phyloP scores from a whole-genome alignment of 2,113 vertebrate species.

The Delphinus delphis region DNA sequence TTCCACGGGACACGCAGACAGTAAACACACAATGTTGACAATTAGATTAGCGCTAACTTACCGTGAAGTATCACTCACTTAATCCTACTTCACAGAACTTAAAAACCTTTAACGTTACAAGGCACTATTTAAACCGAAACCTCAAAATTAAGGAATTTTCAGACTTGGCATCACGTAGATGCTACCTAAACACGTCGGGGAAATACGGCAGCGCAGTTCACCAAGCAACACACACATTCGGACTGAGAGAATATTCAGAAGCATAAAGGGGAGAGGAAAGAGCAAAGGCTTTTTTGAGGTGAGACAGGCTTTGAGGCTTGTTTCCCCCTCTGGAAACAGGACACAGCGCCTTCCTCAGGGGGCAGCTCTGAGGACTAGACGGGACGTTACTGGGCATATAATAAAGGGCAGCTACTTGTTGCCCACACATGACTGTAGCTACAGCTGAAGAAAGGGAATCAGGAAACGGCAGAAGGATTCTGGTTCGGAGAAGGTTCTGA shows the following conservation, averaged over 20 bases:
- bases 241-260: neutral
- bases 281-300: neutral
- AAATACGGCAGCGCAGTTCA: neutral
- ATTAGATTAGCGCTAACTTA: neutral
- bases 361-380: fast-evolving
- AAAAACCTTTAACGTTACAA: neutral
- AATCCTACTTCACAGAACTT: neutral
- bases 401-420: neutral
- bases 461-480: neutral
- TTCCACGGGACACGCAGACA: neutral
- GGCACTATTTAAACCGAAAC: neutral
- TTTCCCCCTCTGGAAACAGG: neutral
- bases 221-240: neutral
- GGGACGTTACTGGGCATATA: fast-evolving
- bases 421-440: neutral
- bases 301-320: neutral
- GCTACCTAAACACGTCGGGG: neutral
- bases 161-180: neutral
- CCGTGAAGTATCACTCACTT: neutral
- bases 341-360: neutral
- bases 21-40: fast-evolving
- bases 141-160: neutral
- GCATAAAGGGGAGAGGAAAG: neutral
- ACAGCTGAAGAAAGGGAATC: neutral
- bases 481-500: neutral